Evolutionary conservation across 2,888 invertebrate genomes (phyloP).

Genomic region (Harpalus rufipes): DNA sequence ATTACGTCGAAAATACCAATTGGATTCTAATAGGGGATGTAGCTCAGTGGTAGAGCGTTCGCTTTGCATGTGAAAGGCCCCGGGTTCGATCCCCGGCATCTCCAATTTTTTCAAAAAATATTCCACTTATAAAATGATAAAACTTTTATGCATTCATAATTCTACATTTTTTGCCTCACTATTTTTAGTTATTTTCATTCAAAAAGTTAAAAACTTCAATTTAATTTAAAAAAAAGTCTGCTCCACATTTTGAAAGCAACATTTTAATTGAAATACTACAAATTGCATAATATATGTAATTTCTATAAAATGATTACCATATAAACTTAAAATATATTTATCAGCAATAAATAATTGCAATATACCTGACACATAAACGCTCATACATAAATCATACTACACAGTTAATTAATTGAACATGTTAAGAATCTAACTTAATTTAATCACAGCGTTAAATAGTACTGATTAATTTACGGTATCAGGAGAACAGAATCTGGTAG

Average conservation of each 20-base stretch:
- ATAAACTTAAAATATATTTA: background rate
- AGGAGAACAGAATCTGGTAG: conserved; percentile 3
- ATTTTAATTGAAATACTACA: too few relatives aligned
- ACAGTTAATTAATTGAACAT: conserved; percentile 21
- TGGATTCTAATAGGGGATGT: conserved; percentile 83
- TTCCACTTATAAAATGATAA: background rate
- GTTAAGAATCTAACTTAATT: conserved; percentile 37
- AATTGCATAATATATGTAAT: background rate
- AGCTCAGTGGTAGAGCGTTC: conserved; percentile 99
- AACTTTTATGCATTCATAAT: too few relatives aligned
- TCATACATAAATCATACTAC: background rate
- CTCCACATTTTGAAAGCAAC: too few relatives aligned
- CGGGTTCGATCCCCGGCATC: conserved; percentile 99
- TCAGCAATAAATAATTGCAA: conserved; percentile 19
- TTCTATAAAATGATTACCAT: background rate
- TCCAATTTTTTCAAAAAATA: conserved; percentile 78
- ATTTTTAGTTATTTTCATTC: background rate
- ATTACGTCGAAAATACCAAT: background rate
- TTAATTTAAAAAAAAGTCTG: background rate
- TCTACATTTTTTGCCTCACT: background rate
- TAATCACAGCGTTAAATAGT: conserved; percentile 9
- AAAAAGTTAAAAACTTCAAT: background rate
- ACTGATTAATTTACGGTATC: conserved; percentile 34
- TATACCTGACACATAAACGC: conserved; percentile 15
- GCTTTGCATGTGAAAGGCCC: conserved; percentile 99